phyloP scores from a whole-genome alignment of 1,140 invertebrate genomes.

The Cataglyphis hispanica region DNA sequence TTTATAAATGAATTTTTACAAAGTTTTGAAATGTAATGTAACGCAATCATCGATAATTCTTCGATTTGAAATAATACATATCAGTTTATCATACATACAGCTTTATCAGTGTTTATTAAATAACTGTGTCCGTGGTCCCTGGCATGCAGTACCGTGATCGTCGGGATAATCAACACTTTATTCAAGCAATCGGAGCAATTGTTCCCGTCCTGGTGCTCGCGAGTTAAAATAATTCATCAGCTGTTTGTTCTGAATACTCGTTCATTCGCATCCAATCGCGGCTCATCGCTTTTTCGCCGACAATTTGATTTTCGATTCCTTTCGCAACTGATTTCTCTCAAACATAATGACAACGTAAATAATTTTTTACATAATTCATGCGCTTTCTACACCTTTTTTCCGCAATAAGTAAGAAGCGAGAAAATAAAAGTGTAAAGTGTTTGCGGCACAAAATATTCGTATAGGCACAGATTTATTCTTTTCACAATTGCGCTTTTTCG shows the following conservation, averaged over 20 bases:
- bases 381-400: background rate
- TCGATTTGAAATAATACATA: background rate
- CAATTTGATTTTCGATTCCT: background rate
- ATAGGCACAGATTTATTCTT: background rate
- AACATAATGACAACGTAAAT: constrained; percentile 40
- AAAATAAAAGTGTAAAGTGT: background rate
- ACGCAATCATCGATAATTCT: background rate
- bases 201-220: no score
- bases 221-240: background rate
- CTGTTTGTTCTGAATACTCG: background rate
- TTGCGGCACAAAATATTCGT: background rate
- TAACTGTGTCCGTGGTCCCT: background rate
- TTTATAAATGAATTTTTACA: no score
- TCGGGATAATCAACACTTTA: background rate
- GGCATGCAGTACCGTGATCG: background rate
- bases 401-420: background rate
- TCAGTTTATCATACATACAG: background rate
- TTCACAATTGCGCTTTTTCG: background rate
- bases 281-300: background rate
- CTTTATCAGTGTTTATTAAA: background rate
- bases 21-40: background rate
- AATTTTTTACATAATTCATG: background rate
- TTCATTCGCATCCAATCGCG: background rate
- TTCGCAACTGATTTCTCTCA: background rate
- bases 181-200: constrained; percentile 1